Conservation (phyloP, 2,113 vertebrate genomes). For the Dermatemys mawii region DNA sequence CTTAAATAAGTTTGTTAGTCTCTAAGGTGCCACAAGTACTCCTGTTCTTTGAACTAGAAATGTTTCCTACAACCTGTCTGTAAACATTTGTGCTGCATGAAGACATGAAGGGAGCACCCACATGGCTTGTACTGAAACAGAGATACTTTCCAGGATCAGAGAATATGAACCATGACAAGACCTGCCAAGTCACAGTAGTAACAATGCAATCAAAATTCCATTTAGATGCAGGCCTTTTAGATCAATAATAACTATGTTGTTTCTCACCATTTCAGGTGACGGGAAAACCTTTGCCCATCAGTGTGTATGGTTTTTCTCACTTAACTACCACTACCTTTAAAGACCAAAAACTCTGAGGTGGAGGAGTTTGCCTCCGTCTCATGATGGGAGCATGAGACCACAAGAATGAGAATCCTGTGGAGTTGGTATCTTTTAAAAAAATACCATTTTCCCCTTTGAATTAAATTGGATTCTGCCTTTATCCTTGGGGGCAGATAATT, state of each 20-base stretch:
- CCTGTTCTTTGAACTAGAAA: too few relatives aligned
- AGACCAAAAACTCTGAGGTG: not conserved
- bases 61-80: too few relatives aligned
- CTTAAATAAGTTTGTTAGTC: too few relatives aligned
- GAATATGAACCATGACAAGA: not conserved
- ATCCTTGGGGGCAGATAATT: constrained; percentile 32
- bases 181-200: not conserved
- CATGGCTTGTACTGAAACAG: too few relatives aligned
- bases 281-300: not conserved
- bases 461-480: not conserved
- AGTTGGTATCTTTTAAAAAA: not conserved
- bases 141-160: too few relatives aligned
- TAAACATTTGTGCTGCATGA: too few relatives aligned
- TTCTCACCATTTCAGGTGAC: too few relatives aligned
- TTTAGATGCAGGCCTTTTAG: not conserved
- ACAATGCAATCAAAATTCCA: not conserved
- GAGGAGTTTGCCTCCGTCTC: too few relatives aligned
- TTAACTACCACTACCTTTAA: not conserved
- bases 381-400: not conserved
- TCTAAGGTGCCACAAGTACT: too few relatives aligned
- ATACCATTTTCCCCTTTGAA: not conserved
- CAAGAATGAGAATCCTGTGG: not conserved
- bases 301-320: not conserved
- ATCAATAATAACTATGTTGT: not conserved
- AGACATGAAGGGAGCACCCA: too few relatives aligned